Evolutionary conservation across 1,140 invertebrate species (phyloP), one percentile per base, ranked within the genome.

Genomic region (Drosophila arawakana): DNA sequence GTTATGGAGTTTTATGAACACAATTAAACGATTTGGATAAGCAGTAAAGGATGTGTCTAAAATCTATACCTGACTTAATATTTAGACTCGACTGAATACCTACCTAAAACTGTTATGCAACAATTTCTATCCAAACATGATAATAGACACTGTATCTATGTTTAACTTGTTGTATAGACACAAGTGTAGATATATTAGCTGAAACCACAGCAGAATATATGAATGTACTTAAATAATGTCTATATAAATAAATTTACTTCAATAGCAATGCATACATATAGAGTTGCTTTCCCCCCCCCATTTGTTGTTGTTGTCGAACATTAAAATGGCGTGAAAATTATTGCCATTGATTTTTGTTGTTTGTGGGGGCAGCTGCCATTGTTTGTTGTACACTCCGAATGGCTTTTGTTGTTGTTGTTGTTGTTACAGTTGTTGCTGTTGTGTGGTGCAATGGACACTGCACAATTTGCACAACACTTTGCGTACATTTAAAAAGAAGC

Each of bases 401-500:
- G 49, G 65, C 47, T 47, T 55, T 72, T 62, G 49, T 70, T 70
- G 37, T 58, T 35, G 35, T 58, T 35, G 35, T 47, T 71, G 58
- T 44, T 59, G 25, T 25, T 25, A 25, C 25, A 30, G 44, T 58
- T 35, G 35, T 47, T 71, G 58, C 37, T 59, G 65, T 30, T 69
- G 49, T n/a, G 49, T 37, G 60, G 7, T 65, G 62, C 39, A 18
- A 9, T n/a, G 58, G 67, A 47, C 57, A 57, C 37, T 61, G 61
- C 52, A 76, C 73, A 72, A 72, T 76, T 78, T 78, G 62, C 61
- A 39, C 74, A 60, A 43, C 82, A 86, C 86, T 85, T 86, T 78
- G 82, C 85, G 74, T 73, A 85, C 82, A 88, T 86, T 82, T 85
- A 90, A 84, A 80, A 90, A 49, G 90, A 85, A 80, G 65, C 67